Evolutionary conservation across 2,888 invertebrate species (phyloP).

Genomic region (Agriotes lineatus): DNA sequence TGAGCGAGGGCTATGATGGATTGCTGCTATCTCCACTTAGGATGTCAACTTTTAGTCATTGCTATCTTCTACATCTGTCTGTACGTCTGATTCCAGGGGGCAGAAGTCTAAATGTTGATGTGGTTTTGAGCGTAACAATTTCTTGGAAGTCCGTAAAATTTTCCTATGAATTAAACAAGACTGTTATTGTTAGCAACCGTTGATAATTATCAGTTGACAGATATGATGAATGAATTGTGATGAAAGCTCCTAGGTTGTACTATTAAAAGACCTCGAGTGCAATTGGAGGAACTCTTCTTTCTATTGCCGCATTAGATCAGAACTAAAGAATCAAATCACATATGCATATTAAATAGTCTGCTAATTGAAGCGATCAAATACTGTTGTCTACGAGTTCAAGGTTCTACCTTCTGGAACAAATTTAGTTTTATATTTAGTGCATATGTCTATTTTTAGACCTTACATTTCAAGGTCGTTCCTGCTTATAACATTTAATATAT

Average conservation of each 20-base stretch:
- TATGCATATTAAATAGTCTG: too few species aligned
- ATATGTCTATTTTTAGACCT: too few species aligned
- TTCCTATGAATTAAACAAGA: slow-evolving; percentile 7
- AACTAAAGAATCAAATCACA: too few species aligned
- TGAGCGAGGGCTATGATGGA: slow-evolving; percentile 35
- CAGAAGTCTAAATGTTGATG: slow-evolving; percentile 22
- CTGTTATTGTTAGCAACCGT: slow-evolving; percentile 3
- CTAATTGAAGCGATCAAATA: too few species aligned
- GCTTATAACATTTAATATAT: too few species aligned
- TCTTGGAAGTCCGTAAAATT: slow-evolving; percentile 13
- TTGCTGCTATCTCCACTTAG: slow-evolving; percentile 38
- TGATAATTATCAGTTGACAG: slow-evolving; percentile 1
- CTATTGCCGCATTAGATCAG: too few species aligned
- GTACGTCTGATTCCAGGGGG: slow-evolving; percentile 4
- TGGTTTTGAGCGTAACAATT: slow-evolving; percentile 23
- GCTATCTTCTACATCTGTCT: slow-evolving; percentile 32
- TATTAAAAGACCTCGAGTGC: background rate
- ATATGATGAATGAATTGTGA: slow-evolving; percentile 3
- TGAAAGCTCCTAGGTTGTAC: background rate
- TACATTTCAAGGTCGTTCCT: too few species aligned
- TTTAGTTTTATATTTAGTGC: too few species aligned
- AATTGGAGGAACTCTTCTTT: background rate
- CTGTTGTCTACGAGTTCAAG: too few species aligned
- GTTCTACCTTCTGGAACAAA: too few species aligned
- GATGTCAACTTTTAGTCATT: slow-evolving; percentile 33